phyloP scores from a whole-genome alignment of 2,113 vertebrate genomes.

The Bubo blakistoni region DNA sequence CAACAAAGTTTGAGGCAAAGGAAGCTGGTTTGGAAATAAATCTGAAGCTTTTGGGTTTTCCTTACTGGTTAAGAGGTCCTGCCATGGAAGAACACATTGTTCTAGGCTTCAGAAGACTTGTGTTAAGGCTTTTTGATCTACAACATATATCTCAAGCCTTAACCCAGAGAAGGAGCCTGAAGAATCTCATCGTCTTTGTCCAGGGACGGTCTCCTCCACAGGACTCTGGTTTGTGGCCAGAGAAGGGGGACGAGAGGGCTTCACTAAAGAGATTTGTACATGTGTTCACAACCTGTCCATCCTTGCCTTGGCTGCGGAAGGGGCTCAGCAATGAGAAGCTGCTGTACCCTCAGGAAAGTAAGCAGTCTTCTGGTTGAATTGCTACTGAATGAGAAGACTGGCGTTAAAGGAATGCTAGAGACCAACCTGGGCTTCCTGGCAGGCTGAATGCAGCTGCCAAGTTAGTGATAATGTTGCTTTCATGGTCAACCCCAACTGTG shows the following conservation, averaged over 20 bases:
- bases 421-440: neutral
- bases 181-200: neutral
- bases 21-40: neutral
- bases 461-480: neutral
- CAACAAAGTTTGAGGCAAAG: neutral
- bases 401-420: neutral
- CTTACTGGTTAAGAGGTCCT: neutral
- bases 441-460: rapidly evolving
- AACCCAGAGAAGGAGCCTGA: neutral
- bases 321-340: neutral
- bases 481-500: neutral
- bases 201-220: neutral
- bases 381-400: rapidly evolving
- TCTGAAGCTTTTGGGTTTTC: neutral
- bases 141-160: neutral
- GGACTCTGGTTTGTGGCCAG: neutral
- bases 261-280: neutral
- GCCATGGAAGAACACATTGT: neutral
- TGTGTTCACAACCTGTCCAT: neutral
- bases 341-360: neutral
- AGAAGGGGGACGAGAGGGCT: neutral
- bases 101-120: neutral
- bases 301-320: neutral
- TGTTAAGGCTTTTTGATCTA: neutral
- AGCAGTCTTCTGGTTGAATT: neutral